A percentile compares a stretch with the other conserved stretches of the same genome.
Conservation (phyloP, 1,140 invertebrate species). For the Drosophila lowei region DNA sequence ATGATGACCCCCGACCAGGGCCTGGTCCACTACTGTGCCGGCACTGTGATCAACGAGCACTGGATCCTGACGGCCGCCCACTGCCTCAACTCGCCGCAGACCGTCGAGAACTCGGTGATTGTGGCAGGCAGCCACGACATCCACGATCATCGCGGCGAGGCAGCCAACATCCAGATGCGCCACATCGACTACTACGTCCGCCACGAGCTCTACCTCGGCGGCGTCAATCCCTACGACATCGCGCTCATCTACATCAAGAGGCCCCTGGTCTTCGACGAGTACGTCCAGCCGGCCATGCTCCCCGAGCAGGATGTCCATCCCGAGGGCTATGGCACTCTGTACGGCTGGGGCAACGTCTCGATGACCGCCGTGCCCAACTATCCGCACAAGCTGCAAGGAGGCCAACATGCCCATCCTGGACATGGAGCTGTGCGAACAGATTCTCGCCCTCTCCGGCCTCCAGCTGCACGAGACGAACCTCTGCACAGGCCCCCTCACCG, state of each 20-base stretch:
- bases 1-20: conserved; percentile 69
- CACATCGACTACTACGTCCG: conserved; percentile 70
- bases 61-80: conserved; percentile 82
- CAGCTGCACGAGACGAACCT: conserved; percentile 84
- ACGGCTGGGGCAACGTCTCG: conserved; percentile 84
- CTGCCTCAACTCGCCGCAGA: conserved; percentile 66
- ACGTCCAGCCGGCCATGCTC: conserved; percentile 83
- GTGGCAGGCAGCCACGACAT: conserved; percentile 79
- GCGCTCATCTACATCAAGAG: conserved; percentile 84
- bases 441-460: conserved; percentile 64
- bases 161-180: conserved; percentile 64
- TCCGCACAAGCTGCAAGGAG: conserved; percentile 83
- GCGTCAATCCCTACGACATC: conserved; percentile 84
- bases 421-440: conserved; percentile 73
- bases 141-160: conserved; percentile 54
- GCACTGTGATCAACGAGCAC: conserved; percentile 77
- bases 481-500: conserved; percentile 84
- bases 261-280: conserved; percentile 67
- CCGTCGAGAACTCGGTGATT: conserved; percentile 70
- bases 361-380: conserved; percentile 79
- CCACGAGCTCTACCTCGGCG: conserved; percentile 75
- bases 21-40: conserved; percentile 78
- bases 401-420: conserved; percentile 83
- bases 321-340: conserved; percentile 83
- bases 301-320: conserved; percentile 83